A percentile compares a stretch with the other conserved stretches of the same genome.
These are phyloP conservation scores for Drosophila murphyi DNA, from an alignment of 1,140 invertebrate species.

Conservation along the genomic window DNA sequence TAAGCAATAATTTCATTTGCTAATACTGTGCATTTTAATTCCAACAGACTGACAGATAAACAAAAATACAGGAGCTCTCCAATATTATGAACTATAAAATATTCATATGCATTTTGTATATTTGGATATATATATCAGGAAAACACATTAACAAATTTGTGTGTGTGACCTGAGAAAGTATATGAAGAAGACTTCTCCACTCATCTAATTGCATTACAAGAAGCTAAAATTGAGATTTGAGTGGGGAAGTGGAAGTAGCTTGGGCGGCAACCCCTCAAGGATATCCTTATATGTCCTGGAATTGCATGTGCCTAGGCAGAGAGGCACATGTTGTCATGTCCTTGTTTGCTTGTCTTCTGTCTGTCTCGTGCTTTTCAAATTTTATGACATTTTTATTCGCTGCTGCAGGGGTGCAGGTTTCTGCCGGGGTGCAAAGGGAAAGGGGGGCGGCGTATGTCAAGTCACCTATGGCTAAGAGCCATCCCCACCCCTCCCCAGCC, in stretches of 20 bases:
- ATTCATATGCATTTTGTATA: constrained; percentile 71
- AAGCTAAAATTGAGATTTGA: constrained; percentile 17
- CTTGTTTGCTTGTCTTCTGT: constrained; percentile 32
- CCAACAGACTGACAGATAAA: constrained; percentile 33
- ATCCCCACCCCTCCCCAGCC: constrained; percentile 2
- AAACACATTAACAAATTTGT: constrained; percentile 79
- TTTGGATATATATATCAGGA: constrained; percentile 28
- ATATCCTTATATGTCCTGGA: constrained; percentile 30
- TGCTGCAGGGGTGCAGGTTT: constrained; percentile 1
- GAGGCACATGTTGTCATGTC: constrained; percentile 57
- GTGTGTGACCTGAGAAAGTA: constrained; percentile 45
- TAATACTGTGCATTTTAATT: constrained; percentile 25
- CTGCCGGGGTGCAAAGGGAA: not conserved
- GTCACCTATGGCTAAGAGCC: constrained; percentile 49
- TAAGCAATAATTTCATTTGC: constrained; percentile 39
- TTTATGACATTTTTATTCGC: constrained; percentile 81
- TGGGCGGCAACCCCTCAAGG: constrained; percentile 28
- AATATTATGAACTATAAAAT: constrained; percentile 71
- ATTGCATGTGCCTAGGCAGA: constrained; percentile 50
- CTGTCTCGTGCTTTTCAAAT: constrained; percentile 72
- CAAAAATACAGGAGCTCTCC: constrained; percentile 15
- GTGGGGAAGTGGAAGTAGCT: constrained; percentile 3
- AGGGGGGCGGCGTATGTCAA: constrained; percentile 46
- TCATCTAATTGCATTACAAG: constrained; percentile 77
- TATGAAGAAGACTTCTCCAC: constrained; percentile 39